Conservation (phyloP, 2,113 vertebrate genomes). For the Zosterops lateralis region DNA sequence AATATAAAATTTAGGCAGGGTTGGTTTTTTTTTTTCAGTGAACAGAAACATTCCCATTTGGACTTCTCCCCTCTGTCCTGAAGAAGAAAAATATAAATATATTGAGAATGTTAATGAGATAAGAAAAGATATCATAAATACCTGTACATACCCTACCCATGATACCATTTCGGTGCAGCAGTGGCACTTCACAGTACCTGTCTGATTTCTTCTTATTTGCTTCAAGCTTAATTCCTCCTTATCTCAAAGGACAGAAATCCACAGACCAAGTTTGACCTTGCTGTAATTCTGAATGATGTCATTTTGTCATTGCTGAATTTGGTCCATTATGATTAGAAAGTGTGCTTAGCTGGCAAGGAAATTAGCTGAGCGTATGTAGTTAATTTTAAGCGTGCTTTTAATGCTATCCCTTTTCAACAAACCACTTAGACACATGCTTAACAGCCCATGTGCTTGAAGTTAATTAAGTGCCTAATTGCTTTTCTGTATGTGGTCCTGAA, state of each 20-base stretch:
- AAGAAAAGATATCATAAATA: background rate
- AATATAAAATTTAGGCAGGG: background rate
- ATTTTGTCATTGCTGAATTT: conserved; percentile 30
- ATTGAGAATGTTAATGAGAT: background rate
- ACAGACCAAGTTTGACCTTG: conserved; percentile 24
- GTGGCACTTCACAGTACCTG: background rate
- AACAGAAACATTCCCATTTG: background rate
- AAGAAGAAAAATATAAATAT: background rate
- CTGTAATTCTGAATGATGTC: conserved; percentile 8
- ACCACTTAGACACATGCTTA: conserved; percentile 65
- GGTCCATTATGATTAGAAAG: conserved; percentile 22
- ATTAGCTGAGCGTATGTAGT: conserved; percentile 45
- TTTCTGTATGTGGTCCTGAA: conserved; percentile 53
- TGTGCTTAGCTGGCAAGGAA: conserved; percentile 28
- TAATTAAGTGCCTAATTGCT: conserved; percentile 68
- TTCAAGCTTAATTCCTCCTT: conserved; percentile 9
- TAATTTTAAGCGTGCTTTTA: conserved; percentile 59
- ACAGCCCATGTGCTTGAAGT: conserved; percentile 54
- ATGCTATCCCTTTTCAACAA: conserved; percentile 58
- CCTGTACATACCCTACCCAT: background rate
- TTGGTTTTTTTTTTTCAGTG: background rate
- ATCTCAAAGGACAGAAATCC: conserved; percentile 18
- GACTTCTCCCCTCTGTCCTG: background rate
- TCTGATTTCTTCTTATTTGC: background rate
- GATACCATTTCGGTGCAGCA: background rate